Evolutionary conservation across 2,113 vertebrate genomes (phyloP), one percentile per base, ranked within the genome.

Genomic region (Festucalex cinctus): DNA sequence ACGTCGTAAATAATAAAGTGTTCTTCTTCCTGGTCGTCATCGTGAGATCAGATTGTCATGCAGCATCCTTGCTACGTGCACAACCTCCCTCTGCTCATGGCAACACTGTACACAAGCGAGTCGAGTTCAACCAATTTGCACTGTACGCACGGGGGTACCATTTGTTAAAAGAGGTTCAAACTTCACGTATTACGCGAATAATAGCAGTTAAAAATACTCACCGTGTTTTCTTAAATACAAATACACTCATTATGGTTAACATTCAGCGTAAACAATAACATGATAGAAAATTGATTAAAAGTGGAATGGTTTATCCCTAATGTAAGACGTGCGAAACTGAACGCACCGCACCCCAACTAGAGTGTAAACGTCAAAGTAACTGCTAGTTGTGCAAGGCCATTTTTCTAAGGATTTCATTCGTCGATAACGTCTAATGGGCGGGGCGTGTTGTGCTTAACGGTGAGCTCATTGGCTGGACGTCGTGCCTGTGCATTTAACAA

Each of bases 271-370:
- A 51, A 35, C 9, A 36, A 3, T 65, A 3, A 51, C 32, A n/a
- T 37, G 5, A 16, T 36, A 9, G 35, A 53, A 35, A 49, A n/a
- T 14, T 22, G 10, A 28, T 35, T 53, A 8, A 36, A 36, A 32
- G 17, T 20, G 46, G 1, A 93, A 92, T 93, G 92, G 95, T 95
- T 93, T 82, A 75, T 89, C 93, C 94, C 92, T 84, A 86, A 92
- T 91, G 91, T 93, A 93, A 88, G 94, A 97, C 95, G 95, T 96
- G 95, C 95, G 92, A 87, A 96, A 95, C 80, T 82, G 94, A 96
- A 96, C 95, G 95, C 94, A 84, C 94, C 90, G 91, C 93, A 91
- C 92, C 92, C 91, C 90, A 90, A 83, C 92, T 91, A 89, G 88
- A 89, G 90, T 89, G 78, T 80, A 44, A 36, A 62, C 66, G 48